A percentile compares a stretch with the other conserved stretches of the same genome.
phyloP scores from a whole-genome alignment of 2,113 vertebrate genomes.

The Gambusia holbrooki region DNA sequence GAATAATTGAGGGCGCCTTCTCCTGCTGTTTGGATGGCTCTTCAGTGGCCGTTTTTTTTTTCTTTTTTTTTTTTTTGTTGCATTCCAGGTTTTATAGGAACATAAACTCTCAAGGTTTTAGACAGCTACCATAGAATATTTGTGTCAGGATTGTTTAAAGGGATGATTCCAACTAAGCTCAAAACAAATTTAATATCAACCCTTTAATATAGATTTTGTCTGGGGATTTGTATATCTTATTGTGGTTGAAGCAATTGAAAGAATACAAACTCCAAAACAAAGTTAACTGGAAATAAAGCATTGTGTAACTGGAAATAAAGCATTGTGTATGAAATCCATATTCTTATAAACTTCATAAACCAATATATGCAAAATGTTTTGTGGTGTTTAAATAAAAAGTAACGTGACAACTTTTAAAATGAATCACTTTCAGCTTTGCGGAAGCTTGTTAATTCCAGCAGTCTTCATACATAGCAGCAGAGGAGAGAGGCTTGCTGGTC shows the following conservation, averaged over 20 bases:
- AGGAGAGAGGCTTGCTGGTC: conserved; percentile 38
- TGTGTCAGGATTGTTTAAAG: no score
- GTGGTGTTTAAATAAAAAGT: background rate
- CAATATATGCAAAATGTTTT: background rate
- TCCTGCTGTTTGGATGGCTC: no score
- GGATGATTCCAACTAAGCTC: no score
- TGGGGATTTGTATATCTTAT: background rate
- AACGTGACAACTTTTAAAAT: background rate
- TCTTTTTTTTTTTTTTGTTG: no score
- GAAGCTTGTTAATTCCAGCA: background rate
- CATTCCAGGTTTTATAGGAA: no score
- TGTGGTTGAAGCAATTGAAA: background rate
- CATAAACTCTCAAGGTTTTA: no score
- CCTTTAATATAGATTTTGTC: background rate
- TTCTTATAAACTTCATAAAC: background rate
- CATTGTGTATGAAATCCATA: background rate
- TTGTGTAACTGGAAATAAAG: background rate
- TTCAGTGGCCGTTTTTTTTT: no score
- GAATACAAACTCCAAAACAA: background rate
- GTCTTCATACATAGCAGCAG: conserved; percentile 5
- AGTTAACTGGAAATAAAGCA: background rate
- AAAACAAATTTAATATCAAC: no score
- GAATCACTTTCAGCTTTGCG: background rate
- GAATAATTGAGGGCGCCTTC: no score
- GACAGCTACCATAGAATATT: no score